These are phyloP conservation scores for Chrysochloris asiatica DNA, from an alignment of 2,113 vertebrate genomes.

Conservation along the genomic window DNA sequence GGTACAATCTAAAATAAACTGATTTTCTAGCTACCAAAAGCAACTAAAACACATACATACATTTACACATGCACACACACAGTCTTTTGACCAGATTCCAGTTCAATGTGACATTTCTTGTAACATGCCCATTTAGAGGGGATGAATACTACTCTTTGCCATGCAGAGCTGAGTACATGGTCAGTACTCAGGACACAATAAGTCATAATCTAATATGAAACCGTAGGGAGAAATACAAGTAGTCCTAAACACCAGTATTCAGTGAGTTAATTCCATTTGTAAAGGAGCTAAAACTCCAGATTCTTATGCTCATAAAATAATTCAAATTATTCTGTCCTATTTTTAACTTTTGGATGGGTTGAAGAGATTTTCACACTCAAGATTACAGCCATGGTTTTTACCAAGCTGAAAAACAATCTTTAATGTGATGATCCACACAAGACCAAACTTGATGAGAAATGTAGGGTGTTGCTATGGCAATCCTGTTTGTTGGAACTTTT, in stretches of 20 bases:
- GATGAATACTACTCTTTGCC: not conserved
- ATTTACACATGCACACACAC: not conserved
- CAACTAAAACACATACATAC: constrained; percentile 10
- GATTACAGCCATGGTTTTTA: constrained; percentile 69
- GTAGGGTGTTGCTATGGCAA: constrained; percentile 88
- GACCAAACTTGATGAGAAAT: constrained; percentile 87
- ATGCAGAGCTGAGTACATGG: constrained; percentile 39
- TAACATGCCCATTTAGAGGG: not conserved
- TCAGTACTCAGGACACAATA: constrained; percentile 57
- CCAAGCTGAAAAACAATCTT: constrained; percentile 83
- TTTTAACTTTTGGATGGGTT: constrained; percentile 74
- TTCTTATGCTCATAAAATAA: constrained; percentile 79
- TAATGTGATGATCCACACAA: constrained; percentile 83
- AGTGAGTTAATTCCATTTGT: constrained; percentile 64
- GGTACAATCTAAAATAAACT: not conserved
- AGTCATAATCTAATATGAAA: constrained; percentile 64
- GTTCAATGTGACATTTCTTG: not conserved
- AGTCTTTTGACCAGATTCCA: not conserved
- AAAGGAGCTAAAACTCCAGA: constrained; percentile 65
- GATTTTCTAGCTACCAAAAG: constrained; percentile 39
- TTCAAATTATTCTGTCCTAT: constrained; percentile 78
- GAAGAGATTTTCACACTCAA: constrained; percentile 81
- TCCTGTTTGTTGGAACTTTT: constrained; percentile 83
- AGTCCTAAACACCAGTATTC: constrained; percentile 60
- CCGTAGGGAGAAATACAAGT: constrained; percentile 35